phyloP scores from a whole-genome alignment of 1,140 invertebrate genomes.

The Heliconius hermathena region DNA sequence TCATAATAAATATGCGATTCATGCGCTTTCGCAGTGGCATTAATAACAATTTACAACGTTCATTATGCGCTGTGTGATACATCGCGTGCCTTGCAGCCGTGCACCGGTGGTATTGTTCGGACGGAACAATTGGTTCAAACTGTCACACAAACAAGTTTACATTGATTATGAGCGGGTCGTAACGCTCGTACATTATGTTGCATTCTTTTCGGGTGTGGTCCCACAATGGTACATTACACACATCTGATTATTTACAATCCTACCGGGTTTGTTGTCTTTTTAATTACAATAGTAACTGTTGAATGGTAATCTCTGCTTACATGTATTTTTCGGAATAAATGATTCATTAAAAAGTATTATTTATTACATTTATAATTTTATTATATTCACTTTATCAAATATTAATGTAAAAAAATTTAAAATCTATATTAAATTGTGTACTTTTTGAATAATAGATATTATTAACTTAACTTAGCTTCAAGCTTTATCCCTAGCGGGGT shows the following conservation, averaged over 20 bases:
- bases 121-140: constrained; percentile 39
- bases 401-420: not conserved
- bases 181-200: not conserved
- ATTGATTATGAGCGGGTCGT: constrained; percentile 23
- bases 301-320: not conserved
- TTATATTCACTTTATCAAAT: too few species aligned
- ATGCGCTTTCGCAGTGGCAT: constrained; percentile 73
- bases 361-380: too few species aligned
- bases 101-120: constrained; percentile 45
- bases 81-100: constrained; percentile 56
- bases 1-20: constrained; percentile 71
- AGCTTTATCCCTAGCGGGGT: too few species aligned
- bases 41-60: constrained; percentile 65
- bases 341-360: too few species aligned
- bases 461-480: too few species aligned
- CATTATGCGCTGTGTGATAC: constrained; percentile 44
- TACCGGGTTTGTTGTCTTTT: not conserved
- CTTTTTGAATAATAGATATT: too few species aligned
- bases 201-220: not conserved
- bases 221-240: not conserved
- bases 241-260: not conserved
- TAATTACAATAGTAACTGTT: not conserved
- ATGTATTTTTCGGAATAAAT: too few species aligned
- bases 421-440: too few species aligned
- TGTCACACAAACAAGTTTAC: constrained; percentile 29